phyloP scores from a whole-genome alignment of 2,113 vertebrate species.

The Gasterosteus nipponicus region DNA sequence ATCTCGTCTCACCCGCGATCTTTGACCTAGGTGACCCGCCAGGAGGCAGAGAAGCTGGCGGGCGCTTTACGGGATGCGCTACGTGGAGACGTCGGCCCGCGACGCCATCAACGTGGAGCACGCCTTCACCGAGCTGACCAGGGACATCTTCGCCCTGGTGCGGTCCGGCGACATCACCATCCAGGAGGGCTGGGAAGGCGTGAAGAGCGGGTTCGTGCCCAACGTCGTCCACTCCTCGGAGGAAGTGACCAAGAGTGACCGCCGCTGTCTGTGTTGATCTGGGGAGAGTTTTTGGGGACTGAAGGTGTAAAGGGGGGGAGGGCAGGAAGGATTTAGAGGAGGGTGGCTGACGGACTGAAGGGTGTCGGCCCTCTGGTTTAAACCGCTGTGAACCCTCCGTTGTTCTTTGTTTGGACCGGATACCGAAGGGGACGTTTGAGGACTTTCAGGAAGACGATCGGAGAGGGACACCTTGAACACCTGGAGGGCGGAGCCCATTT shows the following conservation, averaged over 20 bases:
- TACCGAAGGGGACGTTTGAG: conserved; percentile 13
- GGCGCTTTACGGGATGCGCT: conserved; percentile 93
- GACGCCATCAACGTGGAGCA: conserved; percentile 98
- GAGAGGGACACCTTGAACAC: conserved; percentile 18
- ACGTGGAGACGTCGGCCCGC: conserved; percentile 96
- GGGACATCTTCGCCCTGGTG: conserved; percentile 96
- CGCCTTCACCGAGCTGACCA: conserved; percentile 96
- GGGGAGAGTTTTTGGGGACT: conserved; percentile 24
- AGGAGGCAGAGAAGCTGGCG: conserved; percentile 97
- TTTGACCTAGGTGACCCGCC: conserved; percentile 79
- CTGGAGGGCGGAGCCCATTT: conserved; percentile 20
- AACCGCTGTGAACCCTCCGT: conserved; percentile 34
- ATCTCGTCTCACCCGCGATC: not conserved
- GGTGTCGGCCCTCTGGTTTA: conserved; percentile 31
- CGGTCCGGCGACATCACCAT: conserved; percentile 95
- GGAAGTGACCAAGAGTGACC: conserved; percentile 95
- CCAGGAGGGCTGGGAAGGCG: conserved; percentile 99
- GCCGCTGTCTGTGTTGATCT: conserved; percentile 94
- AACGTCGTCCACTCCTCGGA: conserved; percentile 97
- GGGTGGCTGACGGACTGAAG: conserved; percentile 41
- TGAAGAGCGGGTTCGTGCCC: conserved; percentile 98
- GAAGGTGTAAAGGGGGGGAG: conserved; percentile 7
- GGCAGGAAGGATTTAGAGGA: conserved; percentile 32
- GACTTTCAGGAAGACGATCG: conserved; percentile 2
- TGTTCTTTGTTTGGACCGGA: conserved; percentile 40